phyloP scores from a whole-genome alignment of 2,888 invertebrate genomes.

The Galerucella pusilla region DNA sequence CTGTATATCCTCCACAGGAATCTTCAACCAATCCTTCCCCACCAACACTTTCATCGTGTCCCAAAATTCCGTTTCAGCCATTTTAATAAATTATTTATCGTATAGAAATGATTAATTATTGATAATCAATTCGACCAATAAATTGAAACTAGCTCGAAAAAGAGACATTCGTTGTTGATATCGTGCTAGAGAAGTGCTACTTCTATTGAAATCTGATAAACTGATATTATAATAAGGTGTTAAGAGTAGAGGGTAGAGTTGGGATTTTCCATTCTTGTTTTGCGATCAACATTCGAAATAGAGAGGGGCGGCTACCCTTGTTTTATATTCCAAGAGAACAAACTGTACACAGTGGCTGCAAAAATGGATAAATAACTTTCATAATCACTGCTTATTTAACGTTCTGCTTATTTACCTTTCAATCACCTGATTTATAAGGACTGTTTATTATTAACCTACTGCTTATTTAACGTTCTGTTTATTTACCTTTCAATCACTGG shows the following conservation, averaged over 20 bases:
- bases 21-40: slow-evolving; percentile 67
- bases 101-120: slow-evolving; percentile 9
- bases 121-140: not conserved
- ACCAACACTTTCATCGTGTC: slow-evolving; percentile 73
- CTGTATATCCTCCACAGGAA: slow-evolving; percentile 62
- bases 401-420: too few relatives aligned
- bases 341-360: slow-evolving; percentile 23
- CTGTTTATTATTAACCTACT: too few relatives aligned
- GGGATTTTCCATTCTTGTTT: slow-evolving; percentile 27
- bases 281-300: slow-evolving; percentile 27
- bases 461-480: too few relatives aligned
- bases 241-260: slow-evolving; percentile 17
- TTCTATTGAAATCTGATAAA: slow-evolving; percentile 13
- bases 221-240: slow-evolving; percentile 18
- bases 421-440: too few relatives aligned
- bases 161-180: not conserved
- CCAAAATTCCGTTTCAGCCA: slow-evolving; percentile 65
- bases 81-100: slow-evolving; percentile 42
- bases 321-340: slow-evolving; percentile 25
- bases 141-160: not conserved
- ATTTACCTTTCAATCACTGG: too few relatives aligned
- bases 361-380: not conserved
- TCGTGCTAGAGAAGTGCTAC: slow-evolving; percentile 5
- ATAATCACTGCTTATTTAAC: not conserved
- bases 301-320: slow-evolving; percentile 21